Conservation (phyloP, 2,888 invertebrate genomes). For the Globia sparganii region DNA sequence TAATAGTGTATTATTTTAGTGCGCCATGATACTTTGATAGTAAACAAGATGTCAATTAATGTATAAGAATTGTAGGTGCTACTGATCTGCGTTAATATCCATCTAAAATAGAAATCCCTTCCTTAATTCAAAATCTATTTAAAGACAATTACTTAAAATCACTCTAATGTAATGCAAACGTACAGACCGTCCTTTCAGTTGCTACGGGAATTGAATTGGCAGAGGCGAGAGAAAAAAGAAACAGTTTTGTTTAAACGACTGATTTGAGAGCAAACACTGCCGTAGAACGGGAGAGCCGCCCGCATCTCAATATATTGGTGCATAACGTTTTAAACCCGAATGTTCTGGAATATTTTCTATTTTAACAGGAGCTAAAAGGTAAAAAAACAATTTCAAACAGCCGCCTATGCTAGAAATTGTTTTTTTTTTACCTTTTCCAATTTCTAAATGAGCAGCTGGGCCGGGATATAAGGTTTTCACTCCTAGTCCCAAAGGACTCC, state of each 20-base stretch:
- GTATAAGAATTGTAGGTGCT: background rate
- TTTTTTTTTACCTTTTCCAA: too few relatives aligned
- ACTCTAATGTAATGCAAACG: constrained; percentile 74
- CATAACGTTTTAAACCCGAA: constrained; percentile 58
- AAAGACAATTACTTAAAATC: constrained; percentile 59
- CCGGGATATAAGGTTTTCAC: background rate
- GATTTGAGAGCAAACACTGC: constrained; percentile 87
- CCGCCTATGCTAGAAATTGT: background rate
- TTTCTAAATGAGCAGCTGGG: too few relatives aligned
- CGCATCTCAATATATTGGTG: constrained; percentile 78
- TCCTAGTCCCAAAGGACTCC: background rate
- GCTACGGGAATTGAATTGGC: constrained; percentile 82
- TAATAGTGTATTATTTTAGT: background rate
- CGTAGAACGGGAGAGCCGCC: constrained; percentile 74
- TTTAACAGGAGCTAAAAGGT: constrained; percentile 16
- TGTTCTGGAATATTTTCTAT: constrained; percentile 45
- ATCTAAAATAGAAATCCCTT: background rate
- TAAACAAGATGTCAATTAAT: background rate
- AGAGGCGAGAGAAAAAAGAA: constrained; percentile 81
- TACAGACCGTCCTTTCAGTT: constrained; percentile 80
- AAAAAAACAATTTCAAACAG: too few relatives aligned
- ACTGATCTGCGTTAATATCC: background rate
- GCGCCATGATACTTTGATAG: background rate
- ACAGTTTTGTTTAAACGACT: constrained; percentile 87
- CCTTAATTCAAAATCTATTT: constrained; percentile 41